Evolutionary conservation across 2,888 invertebrate species (phyloP), one percentile per base, ranked within the genome.

Genomic region (Cryptocephalus moraei): DNA sequence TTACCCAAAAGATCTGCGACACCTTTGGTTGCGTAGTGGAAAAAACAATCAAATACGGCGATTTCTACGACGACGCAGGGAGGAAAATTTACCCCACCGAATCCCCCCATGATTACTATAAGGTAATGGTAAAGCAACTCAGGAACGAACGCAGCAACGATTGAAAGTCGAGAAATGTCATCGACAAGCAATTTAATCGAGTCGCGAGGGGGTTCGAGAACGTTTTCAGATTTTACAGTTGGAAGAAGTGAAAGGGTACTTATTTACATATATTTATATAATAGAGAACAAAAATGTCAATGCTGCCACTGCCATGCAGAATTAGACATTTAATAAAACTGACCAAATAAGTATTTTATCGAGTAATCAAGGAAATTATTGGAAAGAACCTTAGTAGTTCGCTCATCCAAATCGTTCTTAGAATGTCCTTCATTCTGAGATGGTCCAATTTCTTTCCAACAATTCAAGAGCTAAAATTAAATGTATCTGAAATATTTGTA

Each of bases 1-100:
- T 77, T 62, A 89, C 89, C 0, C 88, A 89, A 62, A 83, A 82
- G 58, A 82, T 86, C 46, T 80, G 83, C 50, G 76, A 76, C 58
- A 80, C 80, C 32, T 73, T 82, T 40, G 86, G 84, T 1, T 80
- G 86, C 60, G 72, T 76, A 43, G 75, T 78, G 0, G 73, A 82
- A 33, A 75, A 78, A 43, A 80, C 81, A 53, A 77, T 88, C 12
- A 73, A 73, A 39, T 90, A 90, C 64, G 73, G 74, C n/a, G 84
- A 86, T 50, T 81, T 85, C 62, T 76, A 77, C 45, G 81, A 84
- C 60, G 76, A 73, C 43, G 61, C 68, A 33, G 84, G 81, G 1
- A 62, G 68, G 22, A 78, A 76, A 10, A 73, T 84, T 9, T 81
- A 88, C 62, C 71, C 78, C 57, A 75, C 77, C 1, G 73, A 76